Percentiles rank a stretch among this genome's conserved stretches.
Evolutionary conservation across 2,888 invertebrate genomes (phyloP).

Genomic region (Papilio gigon): DNA sequence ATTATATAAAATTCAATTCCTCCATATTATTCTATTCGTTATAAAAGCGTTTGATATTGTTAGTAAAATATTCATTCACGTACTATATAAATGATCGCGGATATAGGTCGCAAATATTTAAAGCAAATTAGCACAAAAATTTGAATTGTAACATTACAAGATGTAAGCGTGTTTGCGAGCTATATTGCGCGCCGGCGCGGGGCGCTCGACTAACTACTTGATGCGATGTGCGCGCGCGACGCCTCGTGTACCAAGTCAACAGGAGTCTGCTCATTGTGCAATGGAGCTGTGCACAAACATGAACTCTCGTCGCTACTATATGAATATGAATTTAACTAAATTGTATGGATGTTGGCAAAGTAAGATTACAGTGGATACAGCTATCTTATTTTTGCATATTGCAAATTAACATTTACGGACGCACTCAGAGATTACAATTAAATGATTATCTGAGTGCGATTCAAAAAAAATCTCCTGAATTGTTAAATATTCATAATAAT

Average conservation of each 20-base stretch:
- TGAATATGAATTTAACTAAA: too few species aligned
- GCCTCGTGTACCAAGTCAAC: background rate
- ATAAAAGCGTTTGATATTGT: slow-evolving; percentile 19
- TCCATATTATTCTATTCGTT: slow-evolving; percentile 1
- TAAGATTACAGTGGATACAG: too few species aligned
- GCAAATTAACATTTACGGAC: too few species aligned
- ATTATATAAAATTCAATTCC: background rate
- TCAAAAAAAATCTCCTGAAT: too few species aligned
- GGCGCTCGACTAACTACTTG: slow-evolving; percentile 9
- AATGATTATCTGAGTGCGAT: too few species aligned
- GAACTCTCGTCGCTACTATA: background rate
- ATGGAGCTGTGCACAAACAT: background rate
- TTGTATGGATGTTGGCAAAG: too few species aligned
- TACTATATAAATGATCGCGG: slow-evolving; percentile 6
- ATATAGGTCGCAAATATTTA: slow-evolving; percentile 29
- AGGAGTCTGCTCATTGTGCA: slow-evolving; percentile 7
- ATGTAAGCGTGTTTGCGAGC: slow-evolving; percentile 11
- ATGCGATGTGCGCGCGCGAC: background rate
- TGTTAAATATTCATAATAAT: too few species aligned
- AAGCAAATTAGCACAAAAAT: slow-evolving; percentile 20
- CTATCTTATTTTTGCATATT: too few species aligned
- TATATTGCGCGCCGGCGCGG: slow-evolving; percentile 1
- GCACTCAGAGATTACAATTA: too few species aligned
- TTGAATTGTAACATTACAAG: background rate
- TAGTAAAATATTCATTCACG: slow-evolving; percentile 29